A percentile compares a stretch with the other conserved stretches of the same genome.
phyloP scores from a whole-genome alignment of 2,113 vertebrate species.

The Chaenocephalus aceratus region DNA sequence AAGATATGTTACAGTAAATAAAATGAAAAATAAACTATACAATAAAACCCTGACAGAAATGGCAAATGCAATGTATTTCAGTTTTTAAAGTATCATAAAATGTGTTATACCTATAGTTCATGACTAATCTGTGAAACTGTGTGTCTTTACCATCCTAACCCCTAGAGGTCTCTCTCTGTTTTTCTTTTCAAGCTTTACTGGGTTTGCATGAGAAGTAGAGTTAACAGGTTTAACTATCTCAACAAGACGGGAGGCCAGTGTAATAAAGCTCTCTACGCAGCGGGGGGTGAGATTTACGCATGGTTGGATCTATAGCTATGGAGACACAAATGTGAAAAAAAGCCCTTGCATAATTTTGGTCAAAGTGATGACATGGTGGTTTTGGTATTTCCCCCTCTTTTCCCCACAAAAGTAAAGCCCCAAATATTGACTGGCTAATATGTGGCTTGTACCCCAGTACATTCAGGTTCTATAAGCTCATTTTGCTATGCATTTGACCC shows the following conservation, averaged over 20 bases:
- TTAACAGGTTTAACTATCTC: constrained; percentile 64
- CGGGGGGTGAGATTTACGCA: constrained; percentile 67
- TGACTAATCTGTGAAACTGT: not conserved
- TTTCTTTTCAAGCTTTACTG: constrained; percentile 6
- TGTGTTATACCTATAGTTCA: not conserved
- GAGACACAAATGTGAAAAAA: constrained; percentile 29
- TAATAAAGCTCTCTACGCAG: constrained; percentile 59
- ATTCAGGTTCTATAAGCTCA: not conserved
- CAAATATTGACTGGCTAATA: not conserved
- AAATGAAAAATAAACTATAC: constrained; percentile 17
- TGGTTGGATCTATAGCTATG: constrained; percentile 56
- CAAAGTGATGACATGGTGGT: constrained; percentile 17
- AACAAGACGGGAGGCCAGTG: constrained; percentile 24
- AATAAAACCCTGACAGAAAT: not conserved
- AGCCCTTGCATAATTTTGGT: constrained; percentile 27
- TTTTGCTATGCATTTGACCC: not conserved
- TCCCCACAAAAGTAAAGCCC: not conserved
- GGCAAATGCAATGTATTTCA: not conserved
- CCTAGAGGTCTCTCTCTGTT: constrained; percentile 67
- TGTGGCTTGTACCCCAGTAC: not conserved
- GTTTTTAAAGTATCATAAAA: constrained; percentile 9
- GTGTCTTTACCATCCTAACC: constrained; percentile 51
- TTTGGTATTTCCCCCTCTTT: not conserved
- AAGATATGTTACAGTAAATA: constrained; percentile 39
- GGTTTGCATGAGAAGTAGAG: constrained; percentile 34